Conservation (phyloP, 2,888 invertebrate species). For the Xiphydria camelus region DNA sequence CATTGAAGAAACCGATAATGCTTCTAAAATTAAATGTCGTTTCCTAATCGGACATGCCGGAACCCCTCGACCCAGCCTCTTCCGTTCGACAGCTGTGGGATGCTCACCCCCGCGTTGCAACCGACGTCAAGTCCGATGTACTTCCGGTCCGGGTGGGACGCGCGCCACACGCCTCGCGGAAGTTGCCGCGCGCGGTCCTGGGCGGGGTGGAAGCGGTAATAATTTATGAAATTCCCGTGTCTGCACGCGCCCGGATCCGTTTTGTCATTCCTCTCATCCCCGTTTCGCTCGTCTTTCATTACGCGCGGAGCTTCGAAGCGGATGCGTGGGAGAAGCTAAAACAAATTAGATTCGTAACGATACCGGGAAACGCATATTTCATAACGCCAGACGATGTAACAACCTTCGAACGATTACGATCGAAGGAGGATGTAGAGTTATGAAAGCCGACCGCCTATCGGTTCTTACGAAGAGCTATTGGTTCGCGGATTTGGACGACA, state of each 20-base stretch:
- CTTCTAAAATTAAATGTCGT: slow-evolving; percentile 32
- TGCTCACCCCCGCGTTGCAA: slow-evolving; percentile 75
- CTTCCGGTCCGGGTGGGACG: slow-evolving; percentile 41
- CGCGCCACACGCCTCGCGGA: slow-evolving; percentile 60
- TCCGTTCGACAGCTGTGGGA: slow-evolving; percentile 35
- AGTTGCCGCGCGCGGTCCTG: slow-evolving; percentile 69
- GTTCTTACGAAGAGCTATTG: too few species aligned
- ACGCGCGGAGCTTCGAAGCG: too few species aligned
- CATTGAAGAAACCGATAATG: slow-evolving; percentile 15
- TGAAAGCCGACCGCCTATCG: too few species aligned
- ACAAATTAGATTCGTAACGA: too few species aligned
- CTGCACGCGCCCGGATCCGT: slow-evolving; percentile 76
- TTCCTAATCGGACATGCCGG: slow-evolving; percentile 14
- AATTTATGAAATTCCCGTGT: slow-evolving; percentile 85
- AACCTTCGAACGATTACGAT: too few species aligned
- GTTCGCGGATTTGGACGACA: too few species aligned
- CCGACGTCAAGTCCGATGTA: slow-evolving; percentile 72
- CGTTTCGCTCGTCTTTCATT: too few species aligned
- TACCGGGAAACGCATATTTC: too few species aligned
- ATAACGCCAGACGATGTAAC: too few species aligned
- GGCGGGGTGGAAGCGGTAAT: slow-evolving; percentile 79
- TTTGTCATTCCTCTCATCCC: background rate
- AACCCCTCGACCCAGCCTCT: slow-evolving; percentile 24
- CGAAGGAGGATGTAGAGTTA: too few species aligned
- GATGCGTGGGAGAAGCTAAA: too few species aligned